phyloP scores from a whole-genome alignment of 2,797 vertebrate species.

The Austrolebias charrua region DNA sequence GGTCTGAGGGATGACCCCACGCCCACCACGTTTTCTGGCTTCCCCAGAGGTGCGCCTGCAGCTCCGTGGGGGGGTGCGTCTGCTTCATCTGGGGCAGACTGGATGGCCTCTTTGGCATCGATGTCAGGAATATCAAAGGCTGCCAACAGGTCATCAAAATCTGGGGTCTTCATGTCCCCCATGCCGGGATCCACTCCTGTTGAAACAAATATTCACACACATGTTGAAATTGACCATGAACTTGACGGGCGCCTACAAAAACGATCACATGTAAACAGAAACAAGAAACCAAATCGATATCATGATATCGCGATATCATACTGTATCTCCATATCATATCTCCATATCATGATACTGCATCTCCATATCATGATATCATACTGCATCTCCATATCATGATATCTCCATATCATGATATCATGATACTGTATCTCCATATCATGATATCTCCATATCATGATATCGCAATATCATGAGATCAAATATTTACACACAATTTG shows the following conservation, averaged over 20 bases:
- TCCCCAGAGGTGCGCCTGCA: slow-evolving; percentile 71
- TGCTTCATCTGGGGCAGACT: slow-evolving; percentile 88
- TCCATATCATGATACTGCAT: too few relatives aligned
- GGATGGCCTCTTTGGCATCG: slow-evolving; percentile 95
- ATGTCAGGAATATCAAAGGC: slow-evolving; percentile 98
- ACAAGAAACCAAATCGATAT: too few relatives aligned
- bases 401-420: too few relatives aligned
- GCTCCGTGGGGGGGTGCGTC: slow-evolving; percentile 83
- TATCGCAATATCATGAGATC: too few relatives aligned
- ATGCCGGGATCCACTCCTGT: slow-evolving; percentile 85
- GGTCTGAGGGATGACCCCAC: slow-evolving; percentile 74
- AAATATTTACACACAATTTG: too few relatives aligned
- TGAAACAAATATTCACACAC: slow-evolving; percentile 28
- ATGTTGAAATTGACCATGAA: slow-evolving; percentile 24
- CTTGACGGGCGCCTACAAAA: slow-evolving; percentile 1
- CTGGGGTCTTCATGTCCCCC: slow-evolving; percentile 99
- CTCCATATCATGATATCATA: too few relatives aligned
- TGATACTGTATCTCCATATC: too few relatives aligned
- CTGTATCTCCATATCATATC: too few relatives aligned
- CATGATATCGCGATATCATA: too few relatives aligned
- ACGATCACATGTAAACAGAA: not conserved
- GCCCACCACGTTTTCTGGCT: slow-evolving; percentile 69
- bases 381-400: too few relatives aligned
- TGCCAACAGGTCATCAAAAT: slow-evolving; percentile 98
- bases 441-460: too few relatives aligned